phyloP scores from a whole-genome alignment of 2,888 invertebrate genomes.

The Noctua comes region DNA sequence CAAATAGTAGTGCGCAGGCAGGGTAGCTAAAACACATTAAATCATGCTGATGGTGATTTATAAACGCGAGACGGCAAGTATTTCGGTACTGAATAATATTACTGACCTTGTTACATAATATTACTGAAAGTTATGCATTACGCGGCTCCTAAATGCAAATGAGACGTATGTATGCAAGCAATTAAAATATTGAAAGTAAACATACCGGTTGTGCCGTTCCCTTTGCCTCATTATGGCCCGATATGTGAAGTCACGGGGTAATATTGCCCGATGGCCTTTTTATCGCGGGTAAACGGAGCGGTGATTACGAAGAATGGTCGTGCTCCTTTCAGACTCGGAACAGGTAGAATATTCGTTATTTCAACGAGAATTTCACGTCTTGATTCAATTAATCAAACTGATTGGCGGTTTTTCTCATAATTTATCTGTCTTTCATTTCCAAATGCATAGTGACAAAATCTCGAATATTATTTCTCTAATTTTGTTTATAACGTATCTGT shows the following conservation, averaged over 20 bases:
- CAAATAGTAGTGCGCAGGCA: neutral
- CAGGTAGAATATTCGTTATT: neutral
- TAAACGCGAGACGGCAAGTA: conserved; percentile 12
- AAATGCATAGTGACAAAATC: neutral
- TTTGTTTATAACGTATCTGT: neutral
- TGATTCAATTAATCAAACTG: neutral
- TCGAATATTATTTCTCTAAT: neutral
- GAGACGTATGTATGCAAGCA: conserved; percentile 13
- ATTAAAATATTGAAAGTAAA: conserved; percentile 33
- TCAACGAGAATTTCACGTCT: neutral
- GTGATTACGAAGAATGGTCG: conserved; percentile 20
- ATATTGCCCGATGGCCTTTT: neutral
- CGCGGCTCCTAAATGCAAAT: conserved; percentile 23
- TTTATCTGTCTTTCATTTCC: neutral
- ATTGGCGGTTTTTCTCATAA: neutral
- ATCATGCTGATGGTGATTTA: conserved; percentile 20
- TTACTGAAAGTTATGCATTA: conserved; percentile 41
- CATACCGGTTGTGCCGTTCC: neutral
- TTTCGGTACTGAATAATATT: conserved; percentile 24
- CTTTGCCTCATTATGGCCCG: neutral
- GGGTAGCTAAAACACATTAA: conserved; percentile 13
- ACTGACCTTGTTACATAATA: conserved; percentile 42
- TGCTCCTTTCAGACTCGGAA: neutral
- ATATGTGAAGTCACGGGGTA: neutral
- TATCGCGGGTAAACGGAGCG: neutral